These are phyloP conservation scores for Rallus limicola DNA, from an alignment of 2,113 vertebrate species.

Conservation along the genomic window DNA sequence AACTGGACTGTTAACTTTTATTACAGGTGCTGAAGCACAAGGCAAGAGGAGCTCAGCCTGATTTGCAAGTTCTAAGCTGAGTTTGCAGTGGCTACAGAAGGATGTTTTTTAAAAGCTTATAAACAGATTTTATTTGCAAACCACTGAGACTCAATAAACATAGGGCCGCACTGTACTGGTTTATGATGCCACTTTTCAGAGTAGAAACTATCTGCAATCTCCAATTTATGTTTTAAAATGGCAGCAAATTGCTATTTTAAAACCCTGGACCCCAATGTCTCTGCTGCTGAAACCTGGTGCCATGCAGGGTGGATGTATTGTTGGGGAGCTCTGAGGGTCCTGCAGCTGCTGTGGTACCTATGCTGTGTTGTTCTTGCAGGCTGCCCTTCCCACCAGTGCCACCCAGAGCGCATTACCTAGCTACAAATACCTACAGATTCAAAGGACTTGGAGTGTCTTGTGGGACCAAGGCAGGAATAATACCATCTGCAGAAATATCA, in stretches of 20 bases:
- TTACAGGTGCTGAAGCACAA: neutral
- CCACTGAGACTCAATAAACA: neutral
- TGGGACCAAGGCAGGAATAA: neutral
- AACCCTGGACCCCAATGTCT: neutral
- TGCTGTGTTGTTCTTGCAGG: neutral
- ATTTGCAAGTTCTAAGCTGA: neutral
- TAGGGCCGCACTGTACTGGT: neutral
- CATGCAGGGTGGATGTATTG: neutral
- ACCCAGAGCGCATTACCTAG: neutral
- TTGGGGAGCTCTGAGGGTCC: neutral
- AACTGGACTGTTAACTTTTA: neutral
- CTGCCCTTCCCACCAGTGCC: neutral
- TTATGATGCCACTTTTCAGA: neutral
- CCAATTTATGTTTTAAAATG: neutral
- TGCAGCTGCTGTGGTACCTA: neutral
- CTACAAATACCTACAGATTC: slow-evolving; percentile 20
- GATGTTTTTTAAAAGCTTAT: neutral
- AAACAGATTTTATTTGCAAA: slow-evolving; percentile 16
- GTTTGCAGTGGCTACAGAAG: neutral
- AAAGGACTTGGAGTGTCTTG: neutral
- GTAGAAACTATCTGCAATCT: neutral
- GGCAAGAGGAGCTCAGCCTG: neutral
- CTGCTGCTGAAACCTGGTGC: neutral
- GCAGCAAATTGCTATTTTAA: neutral
- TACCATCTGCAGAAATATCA: neutral